Percentiles rank a stretch among this genome's conserved stretches.
These are phyloP conservation scores for Toxotes chatareus DNA, from an alignment of 2,113 vertebrate genomes.

Conservation along the genomic window DNA sequence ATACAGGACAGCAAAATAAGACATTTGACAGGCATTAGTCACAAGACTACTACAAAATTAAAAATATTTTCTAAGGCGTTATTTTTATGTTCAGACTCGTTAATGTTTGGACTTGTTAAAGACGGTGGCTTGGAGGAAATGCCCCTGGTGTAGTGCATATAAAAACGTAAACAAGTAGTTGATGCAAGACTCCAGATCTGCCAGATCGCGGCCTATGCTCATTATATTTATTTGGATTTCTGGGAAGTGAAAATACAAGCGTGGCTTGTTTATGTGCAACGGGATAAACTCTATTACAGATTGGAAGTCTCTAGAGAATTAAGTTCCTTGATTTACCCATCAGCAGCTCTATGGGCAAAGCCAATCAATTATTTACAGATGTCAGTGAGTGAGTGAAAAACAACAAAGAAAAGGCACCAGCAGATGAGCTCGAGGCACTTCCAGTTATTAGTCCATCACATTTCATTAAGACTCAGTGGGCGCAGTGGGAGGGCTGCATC, in stretches of 20 bases:
- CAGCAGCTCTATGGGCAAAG: slow-evolving; percentile 4
- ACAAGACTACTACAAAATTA: not conserved
- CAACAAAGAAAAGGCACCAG: slow-evolving; percentile 5
- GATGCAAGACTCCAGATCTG: not conserved
- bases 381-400: slow-evolving; percentile 23
- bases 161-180: slow-evolving; percentile 20
- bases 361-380: slow-evolving; percentile 31
- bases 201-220: not conserved
- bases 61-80: not conserved
- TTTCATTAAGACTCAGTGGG: slow-evolving; percentile 31
- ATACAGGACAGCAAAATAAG: not conserved
- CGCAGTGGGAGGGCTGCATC: not conserved
- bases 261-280: not conserved
- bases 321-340: slow-evolving; percentile 4
- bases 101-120: not conserved
- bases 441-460: slow-evolving; percentile 37
- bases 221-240: not conserved
- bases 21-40: not conserved
- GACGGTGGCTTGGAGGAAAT: not conserved
- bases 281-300: not conserved
- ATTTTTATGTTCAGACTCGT: not conserved
- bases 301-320: not conserved
- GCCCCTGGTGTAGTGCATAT: slow-evolving; percentile 11
- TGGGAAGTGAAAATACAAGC: slow-evolving; percentile 10
- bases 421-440: not conserved